Evolutionary conservation across 1,140 invertebrate species (phyloP).

Genomic region (Paracyclopina nana): DNA sequence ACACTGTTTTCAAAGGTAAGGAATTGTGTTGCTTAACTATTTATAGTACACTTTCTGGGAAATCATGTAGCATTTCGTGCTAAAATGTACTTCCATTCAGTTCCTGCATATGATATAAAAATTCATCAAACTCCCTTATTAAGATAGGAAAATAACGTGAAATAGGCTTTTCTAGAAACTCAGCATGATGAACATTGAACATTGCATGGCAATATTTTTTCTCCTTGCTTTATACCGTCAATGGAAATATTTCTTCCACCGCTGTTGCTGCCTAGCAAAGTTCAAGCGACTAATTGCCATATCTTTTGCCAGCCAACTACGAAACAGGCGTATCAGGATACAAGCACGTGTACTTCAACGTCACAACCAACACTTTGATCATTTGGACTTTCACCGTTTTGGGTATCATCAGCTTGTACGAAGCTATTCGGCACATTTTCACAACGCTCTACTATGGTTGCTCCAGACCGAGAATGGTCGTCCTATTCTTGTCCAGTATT

Average conservation of each 20-base stretch:
- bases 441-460: constrained; percentile 32
- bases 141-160: too few relatives aligned
- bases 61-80: background rate
- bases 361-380: constrained; percentile 46
- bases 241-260: too few relatives aligned
- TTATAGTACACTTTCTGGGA: background rate
- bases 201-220: too few relatives aligned
- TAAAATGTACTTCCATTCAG: too few relatives aligned
- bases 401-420: constrained; percentile 44
- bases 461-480: constrained; percentile 34
- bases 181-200: too few relatives aligned
- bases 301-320: constrained; percentile 34
- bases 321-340: constrained; percentile 49
- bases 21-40: background rate
- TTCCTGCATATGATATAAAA: too few relatives aligned
- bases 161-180: too few relatives aligned
- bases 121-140: too few relatives aligned
- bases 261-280: too few relatives aligned
- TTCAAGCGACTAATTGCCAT: background rate
- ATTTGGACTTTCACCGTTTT: constrained; percentile 50
- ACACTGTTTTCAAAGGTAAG: constrained; percentile 54
- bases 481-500: constrained; percentile 43
- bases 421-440: constrained; percentile 42
- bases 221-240: background rate
- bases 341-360: constrained; percentile 66